Percentiles rank a stretch among this genome's conserved stretches.
Conservation (phyloP, 2,888 invertebrate species). For the Drymonia ruficornis region DNA sequence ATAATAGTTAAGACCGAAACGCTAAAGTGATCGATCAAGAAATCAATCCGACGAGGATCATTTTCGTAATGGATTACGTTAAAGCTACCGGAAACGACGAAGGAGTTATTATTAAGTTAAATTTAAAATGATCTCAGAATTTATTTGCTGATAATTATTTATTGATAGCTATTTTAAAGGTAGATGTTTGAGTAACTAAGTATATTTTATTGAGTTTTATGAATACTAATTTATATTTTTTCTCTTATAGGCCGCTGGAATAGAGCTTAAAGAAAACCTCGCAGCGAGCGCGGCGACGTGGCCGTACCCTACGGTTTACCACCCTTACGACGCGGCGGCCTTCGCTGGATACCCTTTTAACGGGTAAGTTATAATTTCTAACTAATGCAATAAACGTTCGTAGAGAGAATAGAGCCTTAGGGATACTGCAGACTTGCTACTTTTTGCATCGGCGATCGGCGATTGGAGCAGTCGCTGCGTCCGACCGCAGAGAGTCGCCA, state of each 20-base stretch:
- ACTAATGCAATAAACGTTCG: slow-evolving; percentile 10
- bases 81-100: slow-evolving; percentile 72
- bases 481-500: too few relatives aligned
- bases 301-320: slow-evolving; percentile 96
- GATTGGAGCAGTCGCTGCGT: too few relatives aligned
- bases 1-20: slow-evolving; percentile 77
- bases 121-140: slow-evolving; percentile 5
- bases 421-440: too few relatives aligned
- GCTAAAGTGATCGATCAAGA: slow-evolving; percentile 77
- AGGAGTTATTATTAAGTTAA: slow-evolving; percentile 37
- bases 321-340: slow-evolving; percentile 96
- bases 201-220: neutral
- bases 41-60: slow-evolving; percentile 75
- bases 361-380: slow-evolving; percentile 88
- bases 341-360: slow-evolving; percentile 97
- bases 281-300: slow-evolving; percentile 93
- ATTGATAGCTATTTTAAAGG: too few relatives aligned
- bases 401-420: neutral
- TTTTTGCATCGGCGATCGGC: too few relatives aligned
- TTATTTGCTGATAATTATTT: slow-evolving; percentile 30
- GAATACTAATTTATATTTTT: slow-evolving; percentile 15
- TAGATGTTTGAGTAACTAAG: too few relatives aligned
- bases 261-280: slow-evolving; percentile 95
- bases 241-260: slow-evolving; percentile 89
- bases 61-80: slow-evolving; percentile 74